Conservation (phyloP, 2,797 vertebrate species). For the Melanitta fusca region DNA sequence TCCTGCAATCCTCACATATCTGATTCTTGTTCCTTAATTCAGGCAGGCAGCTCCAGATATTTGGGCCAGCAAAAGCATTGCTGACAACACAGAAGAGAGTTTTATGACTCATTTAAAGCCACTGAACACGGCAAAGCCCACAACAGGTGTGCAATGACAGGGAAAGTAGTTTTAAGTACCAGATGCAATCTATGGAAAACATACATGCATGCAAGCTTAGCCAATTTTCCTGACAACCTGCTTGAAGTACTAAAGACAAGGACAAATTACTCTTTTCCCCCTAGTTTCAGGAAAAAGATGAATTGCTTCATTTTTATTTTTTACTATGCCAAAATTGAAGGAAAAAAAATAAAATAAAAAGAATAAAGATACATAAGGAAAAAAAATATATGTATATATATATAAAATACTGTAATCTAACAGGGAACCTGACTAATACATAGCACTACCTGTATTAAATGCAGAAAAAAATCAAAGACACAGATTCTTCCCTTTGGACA, state of each 20-base stretch:
- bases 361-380: neutral
- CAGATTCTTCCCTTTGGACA: neutral
- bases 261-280: neutral
- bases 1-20: neutral
- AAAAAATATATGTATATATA: too few relatives aligned
- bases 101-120: neutral
- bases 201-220: neutral
- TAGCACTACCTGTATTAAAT: neutral
- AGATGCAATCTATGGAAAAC: neutral
- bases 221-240: slow-evolving; percentile 3
- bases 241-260: neutral
- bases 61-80: neutral
- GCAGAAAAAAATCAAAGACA: neutral
- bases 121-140: neutral
- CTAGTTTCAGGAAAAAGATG: neutral
- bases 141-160: neutral
- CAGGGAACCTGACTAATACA: neutral
- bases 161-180: neutral
- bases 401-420: neutral
- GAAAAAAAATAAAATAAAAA: neutral
- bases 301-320: neutral
- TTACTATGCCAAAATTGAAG: neutral
- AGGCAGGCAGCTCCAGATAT: neutral
- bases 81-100: neutral
- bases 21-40: neutral